Percentiles rank a stretch among this genome's conserved stretches.
These are phyloP conservation scores for Syngnathoides biaculeatus DNA, from an alignment of 2,113 vertebrate genomes.

Conservation along the genomic window DNA sequence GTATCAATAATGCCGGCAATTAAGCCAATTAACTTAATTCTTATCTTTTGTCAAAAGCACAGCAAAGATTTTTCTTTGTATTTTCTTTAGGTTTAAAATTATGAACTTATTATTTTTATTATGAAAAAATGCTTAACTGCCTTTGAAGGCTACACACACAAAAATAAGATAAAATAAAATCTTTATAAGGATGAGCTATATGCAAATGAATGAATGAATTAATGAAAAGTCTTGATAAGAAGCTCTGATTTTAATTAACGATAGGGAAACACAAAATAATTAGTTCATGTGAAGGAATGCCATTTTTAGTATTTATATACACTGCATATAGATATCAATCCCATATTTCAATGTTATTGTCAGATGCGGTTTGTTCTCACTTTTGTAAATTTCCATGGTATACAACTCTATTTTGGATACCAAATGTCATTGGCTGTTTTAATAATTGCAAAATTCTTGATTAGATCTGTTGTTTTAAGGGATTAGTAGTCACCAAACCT, in stretches of 20 bases:
- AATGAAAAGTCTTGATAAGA: too few relatives aligned
- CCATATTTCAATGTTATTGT: too few relatives aligned
- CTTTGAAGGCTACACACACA: neutral
- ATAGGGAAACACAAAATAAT: too few relatives aligned
- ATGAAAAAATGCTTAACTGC: neutral
- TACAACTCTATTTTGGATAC: constrained; percentile 22
- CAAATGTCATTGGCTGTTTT: constrained; percentile 12
- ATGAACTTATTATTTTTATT: too few relatives aligned
- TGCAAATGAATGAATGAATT: too few relatives aligned
- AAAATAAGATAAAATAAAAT: neutral
- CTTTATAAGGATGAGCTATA: too few relatives aligned
- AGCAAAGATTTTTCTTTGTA: neutral
- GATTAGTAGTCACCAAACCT: neutral
- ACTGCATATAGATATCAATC: too few relatives aligned
- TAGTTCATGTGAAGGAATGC: too few relatives aligned
- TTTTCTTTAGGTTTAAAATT: neutral
- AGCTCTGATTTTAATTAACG: too few relatives aligned
- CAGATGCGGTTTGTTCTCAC: too few relatives aligned
- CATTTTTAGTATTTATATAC: too few relatives aligned
- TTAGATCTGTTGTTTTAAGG: neutral
- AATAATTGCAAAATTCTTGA: neutral
- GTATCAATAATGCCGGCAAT: constrained; percentile 30
- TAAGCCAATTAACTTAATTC: constrained; percentile 8
- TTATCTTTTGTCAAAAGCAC: neutral
- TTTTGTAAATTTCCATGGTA: too few relatives aligned